Conservation (phyloP, 2,797 vertebrate species). For the Danio kyathit region DNA sequence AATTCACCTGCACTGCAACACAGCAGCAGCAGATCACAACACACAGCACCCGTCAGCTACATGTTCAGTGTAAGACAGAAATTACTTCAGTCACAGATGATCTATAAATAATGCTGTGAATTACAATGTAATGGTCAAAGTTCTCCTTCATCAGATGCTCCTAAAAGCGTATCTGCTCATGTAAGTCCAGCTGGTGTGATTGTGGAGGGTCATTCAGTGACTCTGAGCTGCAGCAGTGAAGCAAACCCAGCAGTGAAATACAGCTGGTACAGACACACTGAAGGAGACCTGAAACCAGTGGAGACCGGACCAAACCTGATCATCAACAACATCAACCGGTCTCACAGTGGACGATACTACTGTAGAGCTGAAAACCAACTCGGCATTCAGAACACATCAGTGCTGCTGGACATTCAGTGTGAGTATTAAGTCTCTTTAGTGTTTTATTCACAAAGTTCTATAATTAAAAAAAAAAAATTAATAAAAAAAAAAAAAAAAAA, state of each 20-base stretch:
- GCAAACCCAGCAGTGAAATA: constrained; percentile 5
- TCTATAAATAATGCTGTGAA: background rate
- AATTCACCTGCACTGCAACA: constrained; percentile 33
- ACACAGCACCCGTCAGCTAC: background rate
- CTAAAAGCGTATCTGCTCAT: background rate
- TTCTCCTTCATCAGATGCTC: background rate
- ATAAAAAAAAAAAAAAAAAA: too few relatives aligned
- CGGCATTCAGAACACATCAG: constrained; percentile 28
- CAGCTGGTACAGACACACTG: constrained; percentile 49
- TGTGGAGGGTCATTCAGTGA: constrained; percentile 17
- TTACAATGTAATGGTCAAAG: too few relatives aligned
- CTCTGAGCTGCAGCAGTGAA: constrained; percentile 44
- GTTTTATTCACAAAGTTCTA: too few relatives aligned
- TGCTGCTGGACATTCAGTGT: constrained; percentile 45
- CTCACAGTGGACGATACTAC: constrained; percentile 39
- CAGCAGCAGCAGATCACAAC: constrained; percentile 15
- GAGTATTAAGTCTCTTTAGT: constrained; percentile 2
- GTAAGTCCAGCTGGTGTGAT: background rate
- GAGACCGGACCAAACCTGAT: constrained; percentile 20
- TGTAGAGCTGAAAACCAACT: constrained; percentile 45
- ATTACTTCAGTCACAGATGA: too few relatives aligned
- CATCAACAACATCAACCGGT: background rate
- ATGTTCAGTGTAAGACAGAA: constrained; percentile 43
- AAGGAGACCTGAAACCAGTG: constrained; percentile 25
- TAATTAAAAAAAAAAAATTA: too few relatives aligned